A percentile compares a stretch with the other conserved stretches of the same genome.
phyloP scores from a whole-genome alignment of 2,113 vertebrate genomes.

The Pan paniscus region DNA sequence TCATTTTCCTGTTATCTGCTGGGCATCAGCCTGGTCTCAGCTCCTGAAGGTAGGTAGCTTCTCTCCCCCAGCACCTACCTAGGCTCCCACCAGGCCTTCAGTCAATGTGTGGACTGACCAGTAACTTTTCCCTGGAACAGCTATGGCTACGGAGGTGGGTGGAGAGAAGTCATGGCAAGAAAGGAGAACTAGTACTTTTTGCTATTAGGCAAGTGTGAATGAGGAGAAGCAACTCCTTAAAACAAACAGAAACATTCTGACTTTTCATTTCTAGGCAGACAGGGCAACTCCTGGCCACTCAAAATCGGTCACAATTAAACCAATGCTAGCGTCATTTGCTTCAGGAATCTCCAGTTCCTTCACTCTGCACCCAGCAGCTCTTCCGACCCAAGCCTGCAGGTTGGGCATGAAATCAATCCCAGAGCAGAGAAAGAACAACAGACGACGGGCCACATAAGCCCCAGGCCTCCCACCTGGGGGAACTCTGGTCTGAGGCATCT shows the following conservation, averaged over 20 bases:
- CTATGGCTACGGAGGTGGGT: no score
- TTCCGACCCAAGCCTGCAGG: not conserved
- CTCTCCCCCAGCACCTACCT: not conserved
- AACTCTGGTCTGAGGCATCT: not conserved
- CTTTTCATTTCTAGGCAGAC: constrained; percentile 14
- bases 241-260: not conserved
- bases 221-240: not conserved
- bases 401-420: not conserved
- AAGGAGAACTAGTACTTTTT: not conserved
- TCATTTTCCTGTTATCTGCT: not conserved
- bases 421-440: not conserved
- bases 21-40: not conserved
- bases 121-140: not conserved
- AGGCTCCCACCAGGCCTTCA: not conserved
- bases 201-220: not conserved
- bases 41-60: not conserved
- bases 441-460: not conserved
- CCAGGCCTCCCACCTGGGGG: not conserved
- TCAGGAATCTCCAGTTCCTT: not conserved
- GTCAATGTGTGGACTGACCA: not conserved
- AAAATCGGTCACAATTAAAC: not conserved
- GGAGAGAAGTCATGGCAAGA: not conserved
- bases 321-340: not conserved
- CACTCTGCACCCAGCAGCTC: not conserved
- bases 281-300: not conserved